These are phyloP conservation scores for Conus betulinus DNA, from an alignment of 1,140 invertebrate genomes.

Conservation along the genomic window DNA sequence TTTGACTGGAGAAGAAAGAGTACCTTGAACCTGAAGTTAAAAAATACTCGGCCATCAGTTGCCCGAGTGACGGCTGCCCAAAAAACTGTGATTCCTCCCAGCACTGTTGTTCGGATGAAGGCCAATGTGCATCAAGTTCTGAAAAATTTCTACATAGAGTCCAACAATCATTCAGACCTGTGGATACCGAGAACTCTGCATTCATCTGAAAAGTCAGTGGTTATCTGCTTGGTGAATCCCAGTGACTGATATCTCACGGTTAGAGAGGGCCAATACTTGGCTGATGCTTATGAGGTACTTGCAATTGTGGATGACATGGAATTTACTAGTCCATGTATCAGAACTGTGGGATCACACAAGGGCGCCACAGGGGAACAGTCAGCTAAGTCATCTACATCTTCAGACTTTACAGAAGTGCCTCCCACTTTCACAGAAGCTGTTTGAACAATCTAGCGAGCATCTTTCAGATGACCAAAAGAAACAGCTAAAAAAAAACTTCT, in stretches of 20 bases:
- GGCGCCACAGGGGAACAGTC: no score
- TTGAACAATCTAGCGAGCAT: neutral
- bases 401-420: neutral
- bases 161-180: neutral
- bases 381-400: no score
- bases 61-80: neutral
- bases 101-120: neutral
- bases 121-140: neutral
- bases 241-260: neutral
- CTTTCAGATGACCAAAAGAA: neutral
- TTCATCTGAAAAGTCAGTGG: neutral
- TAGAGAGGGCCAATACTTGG: neutral
- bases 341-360: no score
- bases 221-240: neutral
- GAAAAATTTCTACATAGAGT: neutral
- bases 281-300: no score
- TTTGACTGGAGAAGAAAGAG: neutral
- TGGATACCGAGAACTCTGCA: neutral
- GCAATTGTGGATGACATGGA: no score
- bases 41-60: neutral
- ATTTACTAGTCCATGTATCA: no score
- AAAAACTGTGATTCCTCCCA: neutral
- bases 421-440: neutral
- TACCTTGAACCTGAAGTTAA: neutral
- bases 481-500: conserved; percentile 8